Evolutionary conservation across 2,113 vertebrate genomes (phyloP).

Genomic region (Rhinopomastus cyanomelas): DNA sequence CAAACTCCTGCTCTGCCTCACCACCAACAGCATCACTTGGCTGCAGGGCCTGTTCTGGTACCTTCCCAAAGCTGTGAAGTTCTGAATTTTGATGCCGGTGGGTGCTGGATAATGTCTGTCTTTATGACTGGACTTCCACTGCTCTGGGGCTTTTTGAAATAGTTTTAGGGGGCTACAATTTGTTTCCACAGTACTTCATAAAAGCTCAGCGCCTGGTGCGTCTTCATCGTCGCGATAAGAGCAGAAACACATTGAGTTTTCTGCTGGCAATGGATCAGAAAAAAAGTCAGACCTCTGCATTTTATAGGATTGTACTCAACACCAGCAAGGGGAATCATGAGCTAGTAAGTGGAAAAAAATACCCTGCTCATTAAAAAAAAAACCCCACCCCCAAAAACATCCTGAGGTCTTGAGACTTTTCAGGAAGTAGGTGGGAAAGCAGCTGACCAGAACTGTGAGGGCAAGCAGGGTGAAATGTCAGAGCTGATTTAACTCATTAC

Average conservation of each 20-base stretch:
- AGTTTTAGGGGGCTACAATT: not conserved
- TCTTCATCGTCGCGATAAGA: not conserved
- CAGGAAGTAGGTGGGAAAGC: slow-evolving; percentile 52
- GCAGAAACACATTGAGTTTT: not conserved
- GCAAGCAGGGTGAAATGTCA: slow-evolving; percentile 69
- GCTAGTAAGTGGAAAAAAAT: not conserved
- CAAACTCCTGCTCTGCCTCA: not conserved
- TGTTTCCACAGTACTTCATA: not conserved
- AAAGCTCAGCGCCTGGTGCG: not conserved
- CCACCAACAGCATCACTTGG: not conserved
- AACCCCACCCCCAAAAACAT: not conserved
- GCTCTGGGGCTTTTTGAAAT: not conserved
- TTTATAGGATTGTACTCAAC: not conserved
- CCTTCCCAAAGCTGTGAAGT: not conserved
- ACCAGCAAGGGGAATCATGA: not conserved
- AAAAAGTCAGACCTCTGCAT: not conserved
- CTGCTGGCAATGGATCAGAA: not conserved
- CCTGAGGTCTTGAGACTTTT: slow-evolving; percentile 14
- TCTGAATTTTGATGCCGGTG: not conserved
- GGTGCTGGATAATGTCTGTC: not conserved
- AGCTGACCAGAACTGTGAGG: slow-evolving; percentile 55
- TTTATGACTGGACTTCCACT: not conserved
- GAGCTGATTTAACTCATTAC: slow-evolving; percentile 76
- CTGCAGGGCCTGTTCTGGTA: not conserved
- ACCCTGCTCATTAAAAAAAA: not conserved